Percentiles rank a stretch among this genome's conserved stretches.
Evolutionary conservation across 2,113 vertebrate species (phyloP).

Genomic region (Crotalus helleri): DNA sequence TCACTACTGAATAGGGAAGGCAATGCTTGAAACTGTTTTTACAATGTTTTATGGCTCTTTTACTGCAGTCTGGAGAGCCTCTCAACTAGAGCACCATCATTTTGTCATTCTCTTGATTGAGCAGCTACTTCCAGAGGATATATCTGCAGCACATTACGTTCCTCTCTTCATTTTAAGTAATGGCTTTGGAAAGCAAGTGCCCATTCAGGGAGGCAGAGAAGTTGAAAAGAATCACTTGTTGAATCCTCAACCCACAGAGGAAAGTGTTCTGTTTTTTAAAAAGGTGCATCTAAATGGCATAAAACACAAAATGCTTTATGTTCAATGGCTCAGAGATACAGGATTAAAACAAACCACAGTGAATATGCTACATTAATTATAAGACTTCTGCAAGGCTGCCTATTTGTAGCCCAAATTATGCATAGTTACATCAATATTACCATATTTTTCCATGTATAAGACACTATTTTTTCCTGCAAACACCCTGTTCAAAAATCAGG

Average conservation of each 20-base stretch:
- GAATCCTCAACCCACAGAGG: background rate
- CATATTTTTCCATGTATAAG: too few relatives aligned
- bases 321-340: background rate
- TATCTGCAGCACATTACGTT: constrained; percentile 38
- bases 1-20: background rate
- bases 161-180: constrained; percentile 39
- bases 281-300: background rate
- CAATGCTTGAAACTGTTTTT: constrained; percentile 25
- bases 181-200: constrained; percentile 17
- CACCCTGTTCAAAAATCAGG: too few relatives aligned
- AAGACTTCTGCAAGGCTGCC: background rate
- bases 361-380: background rate
- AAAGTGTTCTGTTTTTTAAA: constrained; percentile 4
- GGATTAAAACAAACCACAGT: background rate
- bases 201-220: background rate
- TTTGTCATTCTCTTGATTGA: constrained; percentile 47
- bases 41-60: constrained; percentile 42
- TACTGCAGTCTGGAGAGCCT: constrained; percentile 33
- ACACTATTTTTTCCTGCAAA: too few relatives aligned
- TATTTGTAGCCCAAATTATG: background rate
- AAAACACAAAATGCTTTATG: background rate
- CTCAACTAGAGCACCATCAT: constrained; percentile 21
- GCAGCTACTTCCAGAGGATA: constrained; percentile 22
- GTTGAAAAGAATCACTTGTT: background rate
- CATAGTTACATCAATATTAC: background rate